A percentile compares a stretch with the other conserved stretches of the same genome.
These are phyloP conservation scores for Callionymus lyra DNA, from an alignment of 2,113 vertebrate species.

Conservation along the genomic window DNA sequence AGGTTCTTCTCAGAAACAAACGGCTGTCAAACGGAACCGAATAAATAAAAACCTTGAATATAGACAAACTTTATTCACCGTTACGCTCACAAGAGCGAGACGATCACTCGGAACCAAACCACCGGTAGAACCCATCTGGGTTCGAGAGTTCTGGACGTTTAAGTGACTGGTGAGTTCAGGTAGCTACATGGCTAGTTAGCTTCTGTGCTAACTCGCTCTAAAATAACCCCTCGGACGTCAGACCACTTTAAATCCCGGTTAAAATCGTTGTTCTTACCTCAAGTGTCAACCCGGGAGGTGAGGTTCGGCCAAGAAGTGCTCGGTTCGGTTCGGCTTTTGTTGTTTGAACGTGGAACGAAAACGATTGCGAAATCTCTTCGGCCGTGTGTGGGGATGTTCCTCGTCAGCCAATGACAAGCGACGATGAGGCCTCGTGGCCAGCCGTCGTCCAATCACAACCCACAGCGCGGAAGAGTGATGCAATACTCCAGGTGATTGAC, in stretches of 20 bases:
- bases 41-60: neutral
- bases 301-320: too few species aligned
- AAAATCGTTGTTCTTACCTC: too few species aligned
- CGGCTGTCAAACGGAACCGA: neutral
- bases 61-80: too few species aligned
- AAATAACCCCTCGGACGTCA: too few species aligned
- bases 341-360: conserved; percentile 62
- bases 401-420: conserved; percentile 47
- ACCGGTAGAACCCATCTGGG: too few species aligned
- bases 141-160: too few species aligned
- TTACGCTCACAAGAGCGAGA: too few species aligned
- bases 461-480: conserved; percentile 39
- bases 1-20: neutral
- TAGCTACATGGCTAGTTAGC: conserved; percentile 2
- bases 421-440: rapidly evolving
- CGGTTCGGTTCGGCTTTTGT: conserved; percentile 42
- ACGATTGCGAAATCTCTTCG: conserved; percentile 71
- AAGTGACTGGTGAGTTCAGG: neutral
- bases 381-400: conserved; percentile 64
- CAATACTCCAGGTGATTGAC: conserved; percentile 40
- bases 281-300: too few species aligned
- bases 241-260: too few species aligned
- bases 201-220: too few species aligned
- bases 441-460: conserved; percentile 39
- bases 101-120: neutral